Base-by-base conservation (phyloP, 2,113 vertebrate genomes). In the Caranx melampygus region DNA sequence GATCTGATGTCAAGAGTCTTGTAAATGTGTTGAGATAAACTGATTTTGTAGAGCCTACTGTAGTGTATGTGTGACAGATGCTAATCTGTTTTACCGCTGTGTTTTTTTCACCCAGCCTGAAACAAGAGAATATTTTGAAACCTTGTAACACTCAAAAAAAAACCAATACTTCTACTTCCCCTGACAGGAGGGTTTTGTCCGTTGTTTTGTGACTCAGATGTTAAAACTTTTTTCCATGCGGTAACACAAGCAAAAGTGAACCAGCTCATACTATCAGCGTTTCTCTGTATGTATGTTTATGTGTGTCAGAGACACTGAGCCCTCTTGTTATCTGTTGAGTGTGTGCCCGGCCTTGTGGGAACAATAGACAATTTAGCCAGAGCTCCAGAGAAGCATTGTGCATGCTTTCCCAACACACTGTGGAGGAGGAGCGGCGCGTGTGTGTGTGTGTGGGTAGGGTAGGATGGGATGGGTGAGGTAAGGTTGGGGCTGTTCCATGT, bases 351-450 rank as follows among this genome's bases (percentile, higher is more conserved):
- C 54, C 63, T 61, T 71, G 72, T 70, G 60, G 66, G 61, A 45
- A 58, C 75, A 84, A 78, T 83, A 81, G 84, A 68, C 55, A 74
- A 47, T 73, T 37, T 33, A 58, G 74, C 49, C 49, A 47, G 52
- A 69, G 57, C 52, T 73, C 70, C 49, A 54, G 75, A 79, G 63
- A n/a, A 55, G 9, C 51, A 51, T 37, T 34, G 13, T 79, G 59
- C 44, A 51, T 21, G 45, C 21, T 42, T 42, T 49, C 20, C 74
- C 42, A 52, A 72, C 47, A 54, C 49, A 47, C 26, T 42, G 21
- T 18, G 49, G 20, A 59, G 58, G 11, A 6, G 34, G 16, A 63
- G 51, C 45, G 68, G 37, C 34, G 21, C 18, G 4, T 33, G 45
- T 60, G 31, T 69, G 44, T 13, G 7, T 26, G 26, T 26, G 49